Evolutionary conservation across 2,113 vertebrate genomes (phyloP).

Genomic region (Scolopax mira): DNA sequence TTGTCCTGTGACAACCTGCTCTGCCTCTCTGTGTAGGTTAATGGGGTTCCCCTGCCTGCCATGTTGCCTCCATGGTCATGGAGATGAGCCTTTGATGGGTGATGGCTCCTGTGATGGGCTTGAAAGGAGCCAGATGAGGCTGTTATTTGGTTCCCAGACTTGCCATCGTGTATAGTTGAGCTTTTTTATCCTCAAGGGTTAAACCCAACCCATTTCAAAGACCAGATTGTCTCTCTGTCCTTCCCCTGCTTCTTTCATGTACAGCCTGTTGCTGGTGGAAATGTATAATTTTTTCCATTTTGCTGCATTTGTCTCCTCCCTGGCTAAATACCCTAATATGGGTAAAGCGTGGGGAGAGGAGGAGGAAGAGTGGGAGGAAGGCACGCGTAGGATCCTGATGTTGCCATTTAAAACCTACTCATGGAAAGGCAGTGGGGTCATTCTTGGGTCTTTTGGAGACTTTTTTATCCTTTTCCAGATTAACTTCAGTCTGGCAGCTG

Average conservation of each 20-base stretch:
- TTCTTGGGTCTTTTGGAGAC: not conserved
- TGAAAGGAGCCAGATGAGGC: not conserved
- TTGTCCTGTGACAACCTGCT: not conserved
- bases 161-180: not conserved
- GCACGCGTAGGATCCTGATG: not conserved
- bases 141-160: not conserved
- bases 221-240: not conserved
- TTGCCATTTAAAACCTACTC: not conserved
- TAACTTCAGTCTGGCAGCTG: not conserved
- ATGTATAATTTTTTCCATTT: rapidly evolving
- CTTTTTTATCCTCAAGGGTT: not conserved
- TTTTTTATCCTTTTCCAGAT: not conserved
- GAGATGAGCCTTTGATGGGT: not conserved
- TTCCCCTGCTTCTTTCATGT: not conserved
- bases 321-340: not conserved
- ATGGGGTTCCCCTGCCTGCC: not conserved
- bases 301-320: not conserved
- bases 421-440: not conserved
- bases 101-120: not conserved
- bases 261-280: not conserved
- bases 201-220: not conserved
- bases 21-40: no score
- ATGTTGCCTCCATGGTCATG: rapidly evolving
- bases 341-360: not conserved
- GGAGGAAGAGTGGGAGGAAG: not conserved